Evolutionary conservation across 1,140 invertebrate species (phyloP), one percentile per base, ranked within the genome.

Genomic region (Drosophila eugracilis): DNA sequence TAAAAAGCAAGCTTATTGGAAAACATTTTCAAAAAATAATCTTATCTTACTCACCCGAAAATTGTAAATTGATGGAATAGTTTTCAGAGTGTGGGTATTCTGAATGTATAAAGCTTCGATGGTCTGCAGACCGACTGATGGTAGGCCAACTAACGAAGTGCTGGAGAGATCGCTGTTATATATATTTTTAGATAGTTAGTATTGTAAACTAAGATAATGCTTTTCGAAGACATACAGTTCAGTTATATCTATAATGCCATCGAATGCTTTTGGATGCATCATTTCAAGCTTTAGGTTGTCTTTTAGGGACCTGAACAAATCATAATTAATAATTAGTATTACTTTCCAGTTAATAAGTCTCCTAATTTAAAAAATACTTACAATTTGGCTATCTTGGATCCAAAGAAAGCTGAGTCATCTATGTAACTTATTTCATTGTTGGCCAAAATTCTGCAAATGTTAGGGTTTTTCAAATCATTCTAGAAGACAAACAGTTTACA

Each of bases 21-120:
- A 15, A 12, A 37, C 0, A n/a, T 28, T 4, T 17, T 10, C 1
- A 9, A 10, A 2, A 3, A 1, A 7, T 3, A 12, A 0, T 6
- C 6, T 2, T 3, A n/a, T 0, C 1, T 15, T 24, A 85, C 91
- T 92, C 91, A 95, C 95, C 91, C 93, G 92, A 77, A 97, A 96
- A 81, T 96, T 94, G 79, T 96, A 95, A 53, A 98, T 95, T 14
- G 96, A 96, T 2, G 97, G 97, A 84, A 98, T 96, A 42, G 94
- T 94, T 89, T 95, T 96, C 49, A 98, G 91, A 0, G 94, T 93
- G 10, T 94, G 93, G 0, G 96, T 96, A 57, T 95, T 94, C 77
- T 94, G 93, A 69, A 98, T 93, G 36, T 93, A 93, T 15, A 98
- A 92, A 37, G 93, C 92, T 90, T 96, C 94, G 14, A 98, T 86